These are phyloP conservation scores for Zaprionus davidi DNA, from an alignment of 1,140 invertebrate genomes.

Conservation along the genomic window DNA sequence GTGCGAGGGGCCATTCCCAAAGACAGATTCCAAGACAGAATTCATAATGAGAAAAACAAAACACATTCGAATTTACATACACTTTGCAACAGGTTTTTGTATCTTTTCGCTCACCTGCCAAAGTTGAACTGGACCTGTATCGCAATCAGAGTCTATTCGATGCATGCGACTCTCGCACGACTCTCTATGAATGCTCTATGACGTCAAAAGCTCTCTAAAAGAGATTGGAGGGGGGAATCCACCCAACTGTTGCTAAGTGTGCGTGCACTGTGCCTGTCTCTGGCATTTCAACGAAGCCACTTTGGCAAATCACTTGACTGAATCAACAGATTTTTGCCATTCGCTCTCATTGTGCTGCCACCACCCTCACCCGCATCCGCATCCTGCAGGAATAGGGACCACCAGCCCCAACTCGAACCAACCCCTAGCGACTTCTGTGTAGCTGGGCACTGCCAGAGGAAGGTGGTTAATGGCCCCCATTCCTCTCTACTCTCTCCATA, in stretches of 20 bases:
- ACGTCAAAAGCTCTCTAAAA: conserved; percentile 58
- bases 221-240: background rate
- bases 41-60: conserved; percentile 8
- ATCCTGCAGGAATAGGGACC: background rate
- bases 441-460: conserved; percentile 35
- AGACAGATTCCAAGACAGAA: background rate
- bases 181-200: conserved; percentile 33
- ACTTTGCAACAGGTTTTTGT: conserved; percentile 20
- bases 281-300: conserved; percentile 83
- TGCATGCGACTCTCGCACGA: conserved; percentile 3
- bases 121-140: conserved; percentile 11
- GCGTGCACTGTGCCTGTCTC: conserved; percentile 50
- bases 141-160: conserved; percentile 14
- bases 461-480: background rate
- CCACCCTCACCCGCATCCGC: conserved; percentile 1
- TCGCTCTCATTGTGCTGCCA: conserved; percentile 52
- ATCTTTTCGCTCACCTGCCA: conserved; percentile 1
- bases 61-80: conserved; percentile 19
- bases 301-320: conserved; percentile 82
- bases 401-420: conserved; percentile 15
- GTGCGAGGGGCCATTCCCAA: conserved; percentile 16
- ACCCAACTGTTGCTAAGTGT: conserved; percentile 71
- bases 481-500: background rate
- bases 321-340: conserved; percentile 81
- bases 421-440: conserved; percentile 45